These are phyloP conservation scores for Drosophila kikkawai DNA, from an alignment of 1,140 invertebrate species.

Conservation along the genomic window DNA sequence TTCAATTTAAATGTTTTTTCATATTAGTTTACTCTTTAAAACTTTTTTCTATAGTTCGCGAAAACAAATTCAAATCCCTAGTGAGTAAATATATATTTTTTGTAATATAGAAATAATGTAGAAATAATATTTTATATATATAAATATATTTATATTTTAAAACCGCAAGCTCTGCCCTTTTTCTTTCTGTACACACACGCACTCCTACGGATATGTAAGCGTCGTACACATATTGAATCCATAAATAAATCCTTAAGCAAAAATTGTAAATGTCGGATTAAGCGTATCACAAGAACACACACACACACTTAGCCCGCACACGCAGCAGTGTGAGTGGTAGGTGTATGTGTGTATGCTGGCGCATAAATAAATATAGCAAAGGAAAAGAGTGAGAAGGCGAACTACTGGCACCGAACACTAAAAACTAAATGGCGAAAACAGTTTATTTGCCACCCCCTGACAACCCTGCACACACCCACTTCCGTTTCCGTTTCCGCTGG, in stretches of 20 bases:
- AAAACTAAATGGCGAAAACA: slow-evolving; percentile 75
- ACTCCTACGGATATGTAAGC: slow-evolving; percentile 51
- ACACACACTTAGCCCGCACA: slow-evolving; percentile 17
- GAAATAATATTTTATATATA: no score
- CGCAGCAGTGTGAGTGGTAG: slow-evolving; percentile 13
- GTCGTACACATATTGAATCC: slow-evolving; percentile 78
- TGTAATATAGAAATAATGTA: no score
- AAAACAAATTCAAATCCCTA: neutral
- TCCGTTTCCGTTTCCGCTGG: slow-evolving; percentile 42
- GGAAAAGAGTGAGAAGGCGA: neutral
- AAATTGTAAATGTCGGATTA: slow-evolving; percentile 84
- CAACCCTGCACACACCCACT: neutral
- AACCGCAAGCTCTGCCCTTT: neutral
- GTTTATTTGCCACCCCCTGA: slow-evolving; percentile 14
- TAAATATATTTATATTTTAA: neutral
- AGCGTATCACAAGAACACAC: slow-evolving; percentile 69
- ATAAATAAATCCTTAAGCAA: slow-evolving; percentile 83
- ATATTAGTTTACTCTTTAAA: no score
- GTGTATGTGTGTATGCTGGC: slow-evolving; percentile 28
- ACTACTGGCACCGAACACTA: slow-evolving; percentile 39
- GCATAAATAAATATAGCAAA: slow-evolving; percentile 51
- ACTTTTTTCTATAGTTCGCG: no score
- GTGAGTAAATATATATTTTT: neutral
- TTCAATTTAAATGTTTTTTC: no score
- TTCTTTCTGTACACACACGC: slow-evolving; percentile 26